These are phyloP conservation scores for Sandelia bainsii DNA, from an alignment of 2,797 vertebrate genomes.

Conservation along the genomic window DNA sequence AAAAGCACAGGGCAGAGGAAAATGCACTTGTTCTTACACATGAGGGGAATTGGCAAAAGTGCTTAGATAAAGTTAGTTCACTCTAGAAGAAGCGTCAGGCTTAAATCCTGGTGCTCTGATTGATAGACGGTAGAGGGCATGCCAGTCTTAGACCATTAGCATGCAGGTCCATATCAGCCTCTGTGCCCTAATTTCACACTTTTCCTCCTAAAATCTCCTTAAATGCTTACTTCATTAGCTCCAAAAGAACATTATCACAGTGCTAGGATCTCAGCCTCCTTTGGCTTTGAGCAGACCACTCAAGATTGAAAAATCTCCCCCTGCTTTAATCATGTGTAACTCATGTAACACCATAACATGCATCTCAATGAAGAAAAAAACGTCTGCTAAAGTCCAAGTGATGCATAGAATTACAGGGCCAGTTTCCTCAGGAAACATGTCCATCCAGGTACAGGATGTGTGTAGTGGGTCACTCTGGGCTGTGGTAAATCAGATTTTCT, in stretches of 20 bases:
- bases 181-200: not conserved
- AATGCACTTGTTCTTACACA: slow-evolving; percentile 52
- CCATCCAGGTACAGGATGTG: slow-evolving; percentile 62
- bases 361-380: slow-evolving; percentile 36
- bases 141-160: slow-evolving; percentile 24
- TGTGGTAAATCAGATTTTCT: slow-evolving; percentile 46
- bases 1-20: slow-evolving; percentile 40
- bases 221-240: slow-evolving; percentile 47
- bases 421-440: slow-evolving; percentile 54
- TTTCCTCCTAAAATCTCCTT: not conserved
- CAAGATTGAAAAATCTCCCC: slow-evolving; percentile 23
- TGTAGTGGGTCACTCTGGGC: slow-evolving; percentile 39
- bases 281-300: slow-evolving; percentile 58
- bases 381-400: slow-evolving; percentile 39
- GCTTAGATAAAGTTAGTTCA: slow-evolving; percentile 56
- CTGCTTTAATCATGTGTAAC: slow-evolving; percentile 18
- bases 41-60: slow-evolving; percentile 64
- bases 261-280: slow-evolving; percentile 66
- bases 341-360: slow-evolving; percentile 29
- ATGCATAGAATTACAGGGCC: slow-evolving; percentile 57
- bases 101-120: slow-evolving; percentile 32
- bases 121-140: slow-evolving; percentile 24
- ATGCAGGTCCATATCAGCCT: slow-evolving; percentile 27
- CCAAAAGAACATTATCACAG: slow-evolving; percentile 73
- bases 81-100: slow-evolving; percentile 39